phyloP scores from a whole-genome alignment of 1,140 invertebrate genomes.

The Phymorhynchus buccinoides region DNA sequence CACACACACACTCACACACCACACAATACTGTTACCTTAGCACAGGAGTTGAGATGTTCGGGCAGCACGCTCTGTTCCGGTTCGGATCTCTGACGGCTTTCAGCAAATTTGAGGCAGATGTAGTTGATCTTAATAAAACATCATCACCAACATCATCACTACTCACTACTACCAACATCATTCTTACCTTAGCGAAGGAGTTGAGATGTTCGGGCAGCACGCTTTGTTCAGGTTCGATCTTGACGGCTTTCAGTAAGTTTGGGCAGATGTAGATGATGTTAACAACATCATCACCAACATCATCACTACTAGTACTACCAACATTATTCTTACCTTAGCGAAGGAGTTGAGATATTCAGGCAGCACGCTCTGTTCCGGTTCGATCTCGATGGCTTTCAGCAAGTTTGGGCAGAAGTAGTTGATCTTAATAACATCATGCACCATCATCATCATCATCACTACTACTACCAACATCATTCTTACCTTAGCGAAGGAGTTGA shows the following conservation, averaged over 20 bases:
- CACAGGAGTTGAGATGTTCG: conserved; percentile 90
- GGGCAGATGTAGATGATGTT: conserved; percentile 86
- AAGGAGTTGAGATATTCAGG: conserved; percentile 90
- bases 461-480: no score
- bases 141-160: not conserved
- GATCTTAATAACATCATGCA: no score
- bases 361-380: conserved; percentile 94
- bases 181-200: conserved; percentile 89
- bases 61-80: conserved; percentile 93
- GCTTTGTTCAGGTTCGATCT: conserved; percentile 93
- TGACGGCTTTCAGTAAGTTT: conserved; percentile 91
- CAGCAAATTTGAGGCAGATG: conserved; percentile 90
- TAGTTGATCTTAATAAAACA: conserved; percentile 77
- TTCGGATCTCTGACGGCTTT: conserved; percentile 94
- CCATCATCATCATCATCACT: no score
- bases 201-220: conserved; percentile 91
- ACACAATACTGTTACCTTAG: conserved; percentile 78
- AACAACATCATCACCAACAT: not conserved
- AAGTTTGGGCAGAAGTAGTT: conserved; percentile 93
- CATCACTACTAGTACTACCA: no score
- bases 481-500: conserved; percentile 89
- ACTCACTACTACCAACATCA: no score
- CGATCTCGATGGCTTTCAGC: conserved; percentile 91
- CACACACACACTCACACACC: not conserved
- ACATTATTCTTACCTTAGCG: no score